These are phyloP conservation scores for Cavia aperea DNA, from an alignment of 2,113 vertebrate species.

Conservation along the genomic window DNA sequence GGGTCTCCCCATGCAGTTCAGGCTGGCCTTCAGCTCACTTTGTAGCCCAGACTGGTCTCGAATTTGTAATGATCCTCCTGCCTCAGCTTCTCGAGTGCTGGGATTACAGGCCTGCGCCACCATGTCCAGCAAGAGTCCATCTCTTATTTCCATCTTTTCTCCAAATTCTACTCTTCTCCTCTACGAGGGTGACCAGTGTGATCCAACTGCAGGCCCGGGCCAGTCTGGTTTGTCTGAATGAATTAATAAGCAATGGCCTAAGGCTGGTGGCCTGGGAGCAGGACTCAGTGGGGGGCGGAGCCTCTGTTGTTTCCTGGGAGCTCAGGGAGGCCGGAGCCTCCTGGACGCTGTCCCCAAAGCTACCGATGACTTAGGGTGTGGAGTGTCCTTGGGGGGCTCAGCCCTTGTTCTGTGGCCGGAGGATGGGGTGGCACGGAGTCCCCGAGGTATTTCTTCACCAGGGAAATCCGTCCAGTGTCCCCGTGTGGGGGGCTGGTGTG, in stretches of 20 bases:
- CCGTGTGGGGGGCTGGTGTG: background rate
- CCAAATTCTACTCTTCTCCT: background rate
- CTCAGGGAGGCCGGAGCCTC: background rate
- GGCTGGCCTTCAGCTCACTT: too few species aligned
- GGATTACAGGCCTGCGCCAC: too few species aligned
- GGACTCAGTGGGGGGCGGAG: background rate
- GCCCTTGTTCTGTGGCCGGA: background rate
- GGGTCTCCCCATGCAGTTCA: too few species aligned
- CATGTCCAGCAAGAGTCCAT: background rate
- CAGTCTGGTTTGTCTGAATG: background rate
- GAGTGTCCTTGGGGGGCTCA: background rate
- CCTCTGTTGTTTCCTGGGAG: background rate
- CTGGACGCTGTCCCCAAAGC: background rate
- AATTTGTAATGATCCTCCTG: too few species aligned
- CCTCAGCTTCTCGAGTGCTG: too few species aligned
- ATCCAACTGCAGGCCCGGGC: background rate
- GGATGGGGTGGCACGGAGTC: background rate
- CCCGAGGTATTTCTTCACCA: background rate
- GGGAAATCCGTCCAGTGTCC: background rate
- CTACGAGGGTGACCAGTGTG: rapidly evolving
- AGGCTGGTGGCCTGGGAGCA: background rate
- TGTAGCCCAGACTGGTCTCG: too few species aligned
- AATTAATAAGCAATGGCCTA: background rate
- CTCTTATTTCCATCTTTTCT: background rate
- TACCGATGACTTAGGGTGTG: background rate